A percentile compares a stretch with the other conserved stretches of the same genome.
These are phyloP conservation scores for Dipodomys ordii DNA, from an alignment of 2,113 vertebrate species.

Conservation along the genomic window DNA sequence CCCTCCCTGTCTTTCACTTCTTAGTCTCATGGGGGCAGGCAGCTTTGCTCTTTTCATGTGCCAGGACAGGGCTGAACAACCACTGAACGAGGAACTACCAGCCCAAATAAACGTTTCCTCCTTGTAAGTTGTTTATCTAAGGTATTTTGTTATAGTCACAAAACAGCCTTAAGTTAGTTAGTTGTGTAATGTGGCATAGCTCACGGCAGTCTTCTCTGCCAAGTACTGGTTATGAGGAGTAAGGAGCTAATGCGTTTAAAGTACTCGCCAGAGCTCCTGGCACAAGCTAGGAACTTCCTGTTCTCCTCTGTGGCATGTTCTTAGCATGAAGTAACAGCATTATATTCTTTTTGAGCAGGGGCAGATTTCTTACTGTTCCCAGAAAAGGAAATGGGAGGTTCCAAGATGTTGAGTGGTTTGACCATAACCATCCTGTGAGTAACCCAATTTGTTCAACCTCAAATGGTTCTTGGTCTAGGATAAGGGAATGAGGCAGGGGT, in stretches of 20 bases:
- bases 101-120: neutral
- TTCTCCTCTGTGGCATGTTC: accelerated
- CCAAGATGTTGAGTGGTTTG: neutral
- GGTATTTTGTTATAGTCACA: neutral
- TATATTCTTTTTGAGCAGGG: neutral
- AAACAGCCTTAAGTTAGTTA: neutral
- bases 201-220: neutral
- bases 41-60: no score
- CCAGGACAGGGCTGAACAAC: neutral
- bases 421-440: neutral
- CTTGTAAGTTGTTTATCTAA: no score
- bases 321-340: neutral
- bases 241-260: neutral
- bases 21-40: neutral
- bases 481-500: accelerated
- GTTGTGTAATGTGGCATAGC: neutral
- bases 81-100: neutral
- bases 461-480: neutral
- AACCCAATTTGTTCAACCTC: neutral
- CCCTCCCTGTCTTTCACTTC: neutral
- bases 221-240: neutral
- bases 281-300: accelerated
- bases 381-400: neutral
- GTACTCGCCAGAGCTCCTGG: neutral
- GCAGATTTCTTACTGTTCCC: neutral